Percentiles rank a stretch among this genome's conserved stretches.
Evolutionary conservation across 2,113 vertebrate species (phyloP).

Genomic region (Butorides virescens): DNA sequence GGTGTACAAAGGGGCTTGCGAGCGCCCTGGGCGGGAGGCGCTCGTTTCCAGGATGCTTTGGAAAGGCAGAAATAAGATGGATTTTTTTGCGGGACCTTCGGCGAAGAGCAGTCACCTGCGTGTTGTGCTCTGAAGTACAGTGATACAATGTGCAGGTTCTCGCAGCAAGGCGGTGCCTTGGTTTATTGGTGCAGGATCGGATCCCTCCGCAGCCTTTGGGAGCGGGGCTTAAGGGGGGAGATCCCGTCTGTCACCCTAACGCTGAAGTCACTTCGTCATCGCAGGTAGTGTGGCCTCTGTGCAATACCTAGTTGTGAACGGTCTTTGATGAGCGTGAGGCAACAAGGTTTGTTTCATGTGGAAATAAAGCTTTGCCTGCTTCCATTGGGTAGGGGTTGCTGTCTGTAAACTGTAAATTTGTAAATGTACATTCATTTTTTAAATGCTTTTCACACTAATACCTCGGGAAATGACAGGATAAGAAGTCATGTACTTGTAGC

Average conservation of each 20-base stretch:
- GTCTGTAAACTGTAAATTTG: too few species aligned
- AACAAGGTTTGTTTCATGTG: not conserved
- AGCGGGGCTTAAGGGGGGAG: not conserved
- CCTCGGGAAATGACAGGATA: not conserved
- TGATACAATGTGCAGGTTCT: not conserved
- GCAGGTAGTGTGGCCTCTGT: not conserved
- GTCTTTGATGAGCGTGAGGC: not conserved
- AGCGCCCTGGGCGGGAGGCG: not conserved
- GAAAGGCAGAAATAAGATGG: not conserved
- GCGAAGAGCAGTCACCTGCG: rapidly evolving
- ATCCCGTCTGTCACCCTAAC: not conserved
- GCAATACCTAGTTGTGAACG: not conserved
- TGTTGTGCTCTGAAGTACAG: rapidly evolving
- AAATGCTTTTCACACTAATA: not conserved
- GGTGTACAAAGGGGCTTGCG: not conserved
- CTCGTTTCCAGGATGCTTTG: not conserved
- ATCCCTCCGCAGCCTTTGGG: not conserved
- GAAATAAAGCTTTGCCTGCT: not conserved
- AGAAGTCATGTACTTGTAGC: not conserved
- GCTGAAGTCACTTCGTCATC: not conserved
- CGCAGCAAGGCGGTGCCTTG: not conserved
- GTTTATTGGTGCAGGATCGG: not conserved
- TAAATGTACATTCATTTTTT: not conserved
- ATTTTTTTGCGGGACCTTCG: not conserved
- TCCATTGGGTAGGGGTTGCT: not conserved